These are phyloP conservation scores for Momotus momota DNA, from an alignment of 2,797 vertebrate species.

Conservation along the genomic window DNA sequence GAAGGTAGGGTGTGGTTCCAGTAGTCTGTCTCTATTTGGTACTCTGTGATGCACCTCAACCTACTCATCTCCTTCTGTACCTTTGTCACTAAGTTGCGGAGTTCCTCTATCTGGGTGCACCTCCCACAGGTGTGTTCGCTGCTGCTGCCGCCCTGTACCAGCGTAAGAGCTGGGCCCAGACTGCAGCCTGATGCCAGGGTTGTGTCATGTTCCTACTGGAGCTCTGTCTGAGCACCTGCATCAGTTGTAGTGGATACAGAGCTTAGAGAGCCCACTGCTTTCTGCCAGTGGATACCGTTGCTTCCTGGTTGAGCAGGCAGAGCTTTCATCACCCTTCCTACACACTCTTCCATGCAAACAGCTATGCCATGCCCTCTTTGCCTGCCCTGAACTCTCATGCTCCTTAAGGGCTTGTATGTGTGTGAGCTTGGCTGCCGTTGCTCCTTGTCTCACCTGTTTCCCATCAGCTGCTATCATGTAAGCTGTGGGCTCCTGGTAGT, in stretches of 20 bases:
- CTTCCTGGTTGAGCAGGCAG: background rate
- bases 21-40: no score
- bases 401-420: background rate
- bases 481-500: background rate
- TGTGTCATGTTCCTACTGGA: background rate
- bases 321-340: background rate
- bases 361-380: background rate
- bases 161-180: background rate
- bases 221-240: background rate
- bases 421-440: background rate
- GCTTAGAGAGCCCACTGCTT: background rate
- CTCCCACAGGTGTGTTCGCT: no score
- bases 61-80: no score
- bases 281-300: background rate
- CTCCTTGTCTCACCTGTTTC: background rate
- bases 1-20: no score
- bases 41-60: no score
- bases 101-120: no score
- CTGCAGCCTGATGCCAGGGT: background rate
- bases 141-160: background rate
- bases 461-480: background rate
- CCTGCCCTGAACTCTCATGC: background rate
- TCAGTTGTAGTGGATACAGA: background rate
- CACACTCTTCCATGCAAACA: background rate
- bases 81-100: no score